These are phyloP conservation scores for Hestina assimilis DNA, from an alignment of 1,140 invertebrate genomes.

Conservation along the genomic window DNA sequence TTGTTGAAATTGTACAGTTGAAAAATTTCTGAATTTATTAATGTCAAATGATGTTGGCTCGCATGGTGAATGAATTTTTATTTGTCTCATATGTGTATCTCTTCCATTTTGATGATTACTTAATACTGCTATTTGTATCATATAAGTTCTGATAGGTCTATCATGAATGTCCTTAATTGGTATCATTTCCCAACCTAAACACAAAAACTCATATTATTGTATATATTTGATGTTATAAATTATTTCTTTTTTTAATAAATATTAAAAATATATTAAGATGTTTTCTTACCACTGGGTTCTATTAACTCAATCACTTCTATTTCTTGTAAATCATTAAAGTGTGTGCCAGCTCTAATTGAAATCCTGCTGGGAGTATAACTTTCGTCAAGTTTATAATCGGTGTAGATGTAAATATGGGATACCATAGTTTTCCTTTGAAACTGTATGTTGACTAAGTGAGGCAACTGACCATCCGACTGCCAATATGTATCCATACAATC, in stretches of 20 bases:
- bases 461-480: conserved; percentile 99
- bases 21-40: conserved; percentile 87
- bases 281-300: conserved; percentile 87
- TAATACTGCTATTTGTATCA: conserved; percentile 98
- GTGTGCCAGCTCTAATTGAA: conserved; percentile 95
- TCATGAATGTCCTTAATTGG: conserved; percentile 94
- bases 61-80: conserved; percentile 96
- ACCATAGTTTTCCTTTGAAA: conserved; percentile 97
- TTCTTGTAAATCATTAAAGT: conserved; percentile 99
- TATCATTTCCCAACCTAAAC: conserved; percentile 94
- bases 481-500: conserved; percentile 98
- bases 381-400: conserved; percentile 98
- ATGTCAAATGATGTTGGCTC: conserved; percentile 87
- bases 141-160: conserved; percentile 93
- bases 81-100: conserved; percentile 98
- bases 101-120: conserved; percentile 99
- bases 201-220: conserved; percentile 16
- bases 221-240: not conserved
- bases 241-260: not conserved
- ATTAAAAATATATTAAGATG: not conserved
- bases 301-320: conserved; percentile 96
- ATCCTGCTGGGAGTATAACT: conserved; percentile 99
- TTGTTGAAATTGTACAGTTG: conserved; percentile 89
- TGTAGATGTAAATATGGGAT: conserved; percentile 97
- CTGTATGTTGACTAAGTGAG: conserved; percentile 98